phyloP scores from a whole-genome alignment of 2,113 vertebrate genomes.

The Anguilla rostrata region DNA sequence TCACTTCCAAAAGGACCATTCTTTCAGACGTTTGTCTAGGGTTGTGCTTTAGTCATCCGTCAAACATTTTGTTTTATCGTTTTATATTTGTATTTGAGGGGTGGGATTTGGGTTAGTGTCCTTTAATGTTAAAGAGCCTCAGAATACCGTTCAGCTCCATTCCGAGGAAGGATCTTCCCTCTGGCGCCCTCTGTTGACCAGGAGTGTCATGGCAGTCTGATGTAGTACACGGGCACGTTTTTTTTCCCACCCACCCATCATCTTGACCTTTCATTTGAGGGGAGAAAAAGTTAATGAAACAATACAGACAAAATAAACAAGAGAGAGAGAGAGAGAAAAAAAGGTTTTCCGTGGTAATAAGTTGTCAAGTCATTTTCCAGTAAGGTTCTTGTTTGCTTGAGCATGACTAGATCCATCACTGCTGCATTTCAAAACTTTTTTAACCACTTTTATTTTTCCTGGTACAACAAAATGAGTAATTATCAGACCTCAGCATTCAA shows the following conservation, averaged over 20 bases:
- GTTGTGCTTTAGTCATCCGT: background rate
- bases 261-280: conserved; percentile 43
- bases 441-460: conserved; percentile 52
- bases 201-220: conserved; percentile 65
- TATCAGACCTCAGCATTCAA: conserved; percentile 43
- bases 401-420: background rate
- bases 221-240: conserved; percentile 66
- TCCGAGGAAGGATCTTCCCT: conserved; percentile 46
- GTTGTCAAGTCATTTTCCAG: background rate
- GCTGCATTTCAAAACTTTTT: conserved; percentile 33
- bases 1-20: background rate
- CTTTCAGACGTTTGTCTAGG: background rate
- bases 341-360: background rate
- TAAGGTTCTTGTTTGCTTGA: background rate
- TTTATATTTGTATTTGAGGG: background rate
- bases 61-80: background rate
- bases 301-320: background rate
- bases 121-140: conserved; percentile 35
- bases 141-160: conserved; percentile 58
- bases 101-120: conserved; percentile 28
- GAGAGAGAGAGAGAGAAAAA: background rate
- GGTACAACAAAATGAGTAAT: conserved; percentile 49
- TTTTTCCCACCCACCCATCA: conserved; percentile 27
- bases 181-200: conserved; percentile 43
- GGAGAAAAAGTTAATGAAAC: conserved; percentile 18